Conservation (phyloP, 2,888 invertebrate genomes). For the Alitta virens region DNA sequence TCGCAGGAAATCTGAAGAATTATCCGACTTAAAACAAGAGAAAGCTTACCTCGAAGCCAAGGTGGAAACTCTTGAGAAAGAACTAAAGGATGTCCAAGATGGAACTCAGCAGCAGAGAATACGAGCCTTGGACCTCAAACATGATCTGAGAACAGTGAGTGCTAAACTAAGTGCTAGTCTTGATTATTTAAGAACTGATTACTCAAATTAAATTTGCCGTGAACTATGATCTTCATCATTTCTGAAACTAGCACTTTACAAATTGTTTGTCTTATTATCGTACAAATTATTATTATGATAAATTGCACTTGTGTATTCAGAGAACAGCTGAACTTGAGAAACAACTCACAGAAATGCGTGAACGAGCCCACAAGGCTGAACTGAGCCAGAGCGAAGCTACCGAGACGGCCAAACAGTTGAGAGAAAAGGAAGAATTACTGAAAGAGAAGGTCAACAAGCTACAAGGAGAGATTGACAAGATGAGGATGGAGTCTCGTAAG, state of each 20-base stretch:
- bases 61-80: slow-evolving; percentile 35
- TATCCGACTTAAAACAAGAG: slow-evolving; percentile 14
- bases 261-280: too few species aligned
- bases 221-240: too few species aligned
- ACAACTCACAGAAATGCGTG: slow-evolving; percentile 50
- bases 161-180: too few species aligned
- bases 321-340: slow-evolving; percentile 21
- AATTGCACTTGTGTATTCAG: slow-evolving; percentile 9
- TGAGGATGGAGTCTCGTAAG: not conserved
- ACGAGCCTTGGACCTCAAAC: slow-evolving; percentile 33
- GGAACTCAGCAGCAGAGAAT: slow-evolving; percentile 30
- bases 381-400: slow-evolving; percentile 41
- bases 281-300: too few species aligned
- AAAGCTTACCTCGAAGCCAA: slow-evolving; percentile 23
- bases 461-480: slow-evolving; percentile 14
- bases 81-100: slow-evolving; percentile 24
- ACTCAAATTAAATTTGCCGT: too few species aligned
- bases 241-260: too few species aligned
- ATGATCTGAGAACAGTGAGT: slow-evolving; percentile 31
- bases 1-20: slow-evolving; percentile 8
- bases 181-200: not conserved
- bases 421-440: slow-evolving; percentile 51
- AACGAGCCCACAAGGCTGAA: slow-evolving; percentile 60
- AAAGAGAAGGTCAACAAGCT: slow-evolving; percentile 38
- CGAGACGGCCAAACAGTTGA: slow-evolving; percentile 35